phyloP scores from a whole-genome alignment of 2,113 vertebrate species.

The Crotophaga sulcirostris region DNA sequence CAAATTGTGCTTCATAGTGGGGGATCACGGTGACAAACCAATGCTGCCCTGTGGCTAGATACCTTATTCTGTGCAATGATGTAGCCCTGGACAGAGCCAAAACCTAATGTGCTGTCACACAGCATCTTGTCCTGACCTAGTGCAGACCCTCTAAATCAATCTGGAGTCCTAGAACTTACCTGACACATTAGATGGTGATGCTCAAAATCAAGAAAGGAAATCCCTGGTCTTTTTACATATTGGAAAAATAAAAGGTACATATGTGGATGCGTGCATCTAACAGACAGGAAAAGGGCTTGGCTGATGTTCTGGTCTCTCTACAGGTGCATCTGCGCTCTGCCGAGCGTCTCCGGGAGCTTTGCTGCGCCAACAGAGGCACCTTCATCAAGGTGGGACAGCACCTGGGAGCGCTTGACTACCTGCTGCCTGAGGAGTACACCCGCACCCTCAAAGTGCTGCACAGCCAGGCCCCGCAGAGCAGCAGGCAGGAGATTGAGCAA shows the following conservation, averaged over 20 bases:
- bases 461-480: slow-evolving; percentile 90
- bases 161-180: not conserved
- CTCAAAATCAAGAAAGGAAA: not conserved
- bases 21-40: not conserved
- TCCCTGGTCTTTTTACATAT: not conserved
- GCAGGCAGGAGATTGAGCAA: slow-evolving; percentile 86
- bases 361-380: slow-evolving; percentile 95
- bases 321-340: slow-evolving; percentile 94
- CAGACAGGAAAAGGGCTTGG: not conserved
- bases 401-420: slow-evolving; percentile 92
- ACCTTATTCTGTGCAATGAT: not conserved
- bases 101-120: not conserved
- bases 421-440: slow-evolving; percentile 94
- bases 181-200: not conserved
- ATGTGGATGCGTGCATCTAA: not conserved
- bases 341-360: slow-evolving; percentile 88
- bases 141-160: not conserved
- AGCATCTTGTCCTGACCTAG: not conserved
- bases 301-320: not conserved
- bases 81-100: not conserved
- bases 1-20: not conserved
- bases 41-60: not conserved
- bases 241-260: not conserved
- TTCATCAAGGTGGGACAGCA: slow-evolving; percentile 99
- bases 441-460: slow-evolving; percentile 92